A percentile compares a stretch with the other conserved stretches of the same genome.
Evolutionary conservation across 2,888 invertebrate species (phyloP).

Genomic region (Odontocolon sp.): DNA sequence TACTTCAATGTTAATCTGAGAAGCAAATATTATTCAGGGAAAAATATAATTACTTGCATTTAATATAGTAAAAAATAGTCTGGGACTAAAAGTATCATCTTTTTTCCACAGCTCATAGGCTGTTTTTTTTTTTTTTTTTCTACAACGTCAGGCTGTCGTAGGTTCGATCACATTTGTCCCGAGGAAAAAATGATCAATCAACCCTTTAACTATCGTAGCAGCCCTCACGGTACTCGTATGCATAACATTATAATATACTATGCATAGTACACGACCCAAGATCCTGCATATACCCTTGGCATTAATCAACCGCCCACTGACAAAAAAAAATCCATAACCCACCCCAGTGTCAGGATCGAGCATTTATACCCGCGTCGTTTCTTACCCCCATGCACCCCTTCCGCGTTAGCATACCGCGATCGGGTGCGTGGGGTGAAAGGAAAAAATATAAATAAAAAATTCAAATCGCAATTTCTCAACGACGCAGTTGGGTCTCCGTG

Average conservation of each 20-base stretch:
- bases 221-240: conserved; percentile 51
- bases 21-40: too few species aligned
- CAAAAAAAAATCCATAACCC: conserved; percentile 67
- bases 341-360: conserved; percentile 59
- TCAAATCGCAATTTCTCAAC: conserved; percentile 72
- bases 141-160: conserved; percentile 1
- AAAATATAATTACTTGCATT: too few species aligned
- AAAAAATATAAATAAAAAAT: conserved; percentile 71
- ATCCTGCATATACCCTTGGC: conserved; percentile 62
- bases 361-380: conserved; percentile 61
- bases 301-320: conserved; percentile 69
- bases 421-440: conserved; percentile 61
- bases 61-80: too few species aligned
- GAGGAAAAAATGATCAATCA: conserved; percentile 65
- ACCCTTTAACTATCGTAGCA: conserved; percentile 62
- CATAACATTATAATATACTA: conserved; percentile 59
- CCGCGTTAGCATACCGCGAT: conserved; percentile 17
- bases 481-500: conserved; percentile 56
- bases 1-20: too few species aligned
- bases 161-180: conserved; percentile 35
- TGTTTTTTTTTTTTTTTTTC: conserved; percentile 15
- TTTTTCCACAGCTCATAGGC: too few species aligned
- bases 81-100: too few species aligned
- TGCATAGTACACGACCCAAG: conserved; percentile 26
- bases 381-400: conserved; percentile 45